Percentiles rank a stretch among this genome's conserved stretches.
phyloP scores from a whole-genome alignment of 2,797 vertebrate species.

The Australoheros facetus region DNA sequence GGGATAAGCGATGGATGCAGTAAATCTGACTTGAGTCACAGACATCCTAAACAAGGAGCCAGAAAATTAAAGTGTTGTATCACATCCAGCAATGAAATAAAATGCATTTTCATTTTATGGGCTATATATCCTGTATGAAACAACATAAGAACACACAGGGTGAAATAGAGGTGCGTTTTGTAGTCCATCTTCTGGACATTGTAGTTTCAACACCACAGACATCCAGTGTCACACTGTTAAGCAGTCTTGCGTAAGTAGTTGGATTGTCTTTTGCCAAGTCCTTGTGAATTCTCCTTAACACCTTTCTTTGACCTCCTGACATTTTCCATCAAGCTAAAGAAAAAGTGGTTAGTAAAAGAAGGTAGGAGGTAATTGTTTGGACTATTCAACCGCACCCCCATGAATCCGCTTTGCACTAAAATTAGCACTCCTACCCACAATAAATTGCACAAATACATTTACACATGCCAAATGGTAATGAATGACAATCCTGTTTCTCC shows the following conservation, averaged over 20 bases:
- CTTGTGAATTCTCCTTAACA: background rate
- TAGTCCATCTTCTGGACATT: too few species aligned
- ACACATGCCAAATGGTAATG: background rate
- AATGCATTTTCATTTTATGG: background rate
- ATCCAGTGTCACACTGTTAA: too few species aligned
- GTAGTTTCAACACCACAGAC: background rate
- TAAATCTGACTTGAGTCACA: background rate
- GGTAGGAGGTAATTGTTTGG: background rate
- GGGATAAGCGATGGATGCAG: fast-evolving
- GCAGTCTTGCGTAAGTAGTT: too few species aligned
- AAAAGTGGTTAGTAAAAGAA: background rate
- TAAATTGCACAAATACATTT: background rate
- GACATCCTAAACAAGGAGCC: fast-evolving
- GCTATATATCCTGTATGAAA: fast-evolving
- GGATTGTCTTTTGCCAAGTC: background rate
- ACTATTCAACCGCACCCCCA: background rate
- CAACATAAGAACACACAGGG: background rate
- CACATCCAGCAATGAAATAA: background rate
- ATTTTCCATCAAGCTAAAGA: background rate
- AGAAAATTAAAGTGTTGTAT: fast-evolving
- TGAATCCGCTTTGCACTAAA: background rate
- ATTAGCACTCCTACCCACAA: background rate
- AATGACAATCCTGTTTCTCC: background rate
- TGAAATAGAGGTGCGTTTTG: background rate
- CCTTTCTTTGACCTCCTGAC: background rate